Percentiles rank a stretch among this genome's conserved stretches.
Conservation (phyloP, 2,888 invertebrate species). For the Parnassius mnemosyne region DNA sequence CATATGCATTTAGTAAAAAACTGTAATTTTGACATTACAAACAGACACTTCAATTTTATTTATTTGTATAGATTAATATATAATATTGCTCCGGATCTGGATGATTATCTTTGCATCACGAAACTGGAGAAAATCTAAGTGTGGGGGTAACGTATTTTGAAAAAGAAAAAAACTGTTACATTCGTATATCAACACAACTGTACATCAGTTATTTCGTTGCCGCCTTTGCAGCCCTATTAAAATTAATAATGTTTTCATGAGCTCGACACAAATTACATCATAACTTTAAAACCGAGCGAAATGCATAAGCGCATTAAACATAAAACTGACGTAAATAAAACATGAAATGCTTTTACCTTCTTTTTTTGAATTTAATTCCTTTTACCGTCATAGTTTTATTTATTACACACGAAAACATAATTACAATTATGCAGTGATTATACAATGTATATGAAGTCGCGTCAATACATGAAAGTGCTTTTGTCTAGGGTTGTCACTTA, state of each 20-base stretch:
- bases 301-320: constrained; percentile 20
- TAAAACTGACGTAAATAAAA: constrained; percentile 21
- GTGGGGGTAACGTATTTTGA: too few species aligned
- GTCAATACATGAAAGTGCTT: too few species aligned
- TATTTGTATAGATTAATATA: too few species aligned
- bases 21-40: too few species aligned
- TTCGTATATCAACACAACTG: background rate
- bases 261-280: constrained; percentile 18
- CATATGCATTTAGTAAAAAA: too few species aligned
- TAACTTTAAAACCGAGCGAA: constrained; percentile 12
- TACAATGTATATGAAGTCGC: too few species aligned
- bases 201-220: constrained; percentile 1
- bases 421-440: too few species aligned
- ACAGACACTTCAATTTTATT: too few species aligned
- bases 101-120: too few species aligned
- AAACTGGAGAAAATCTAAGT: too few species aligned
- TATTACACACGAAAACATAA: background rate
- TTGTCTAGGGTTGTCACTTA: too few species aligned
- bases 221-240: constrained; percentile 9
- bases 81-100: too few species aligned
- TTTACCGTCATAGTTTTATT: background rate
- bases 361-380: constrained; percentile 2
- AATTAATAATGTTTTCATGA: constrained; percentile 15
- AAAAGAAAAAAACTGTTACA: background rate
- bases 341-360: constrained; percentile 12